Base-by-base conservation (phyloP, 2,888 invertebrate genomes). In the Matsumyia berberina region DNA sequence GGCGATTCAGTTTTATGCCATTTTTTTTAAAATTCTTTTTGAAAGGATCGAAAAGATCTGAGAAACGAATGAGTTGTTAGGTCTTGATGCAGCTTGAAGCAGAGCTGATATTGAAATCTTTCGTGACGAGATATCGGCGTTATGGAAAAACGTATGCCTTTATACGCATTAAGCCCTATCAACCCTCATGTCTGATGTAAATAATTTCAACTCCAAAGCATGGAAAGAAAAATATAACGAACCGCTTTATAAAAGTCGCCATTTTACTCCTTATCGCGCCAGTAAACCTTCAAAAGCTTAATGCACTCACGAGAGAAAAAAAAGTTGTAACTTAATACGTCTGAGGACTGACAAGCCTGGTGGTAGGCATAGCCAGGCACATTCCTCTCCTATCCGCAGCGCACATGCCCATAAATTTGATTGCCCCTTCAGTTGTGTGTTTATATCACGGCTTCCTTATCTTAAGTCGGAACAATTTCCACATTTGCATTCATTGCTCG, bases 401-500 rank as follows among this genome's bases (percentile, higher is more conserved):
- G 51, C 78, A 70, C 51, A 78, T 53, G 72, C 44, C 70, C 82
- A 72, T 82, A 72, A 83, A 83, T 78, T 83, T 83, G 82, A 83
- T 83, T 83, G 82, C 73, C 78, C 55, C 66, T 72, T 78, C 73
- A 78, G 82, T 78, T 73, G 66, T 83, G 66, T 83, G 82, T 78
- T 83, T 83, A 73, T 83, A 83, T 83, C 82, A 83, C 82, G 82
- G 82, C 67, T 78, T 66, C 66, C 90, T 90, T 90, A 90, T 90
- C 90, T 90, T 90, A 90, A 90, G 90, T 90, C 90, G 89, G 89
- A 90, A 89, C 91, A 90, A 91, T 90, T 91, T 90, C 89, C 89
- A 89, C 89, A 89, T 88, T 88, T 89, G 86, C 74, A 86, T 89
- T 91, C 89, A 91, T 91, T 91, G 91, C 90, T 85, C 77, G 87